These are phyloP conservation scores for Hemiprocne comata DNA, from an alignment of 2,113 vertebrate genomes.

Conservation along the genomic window DNA sequence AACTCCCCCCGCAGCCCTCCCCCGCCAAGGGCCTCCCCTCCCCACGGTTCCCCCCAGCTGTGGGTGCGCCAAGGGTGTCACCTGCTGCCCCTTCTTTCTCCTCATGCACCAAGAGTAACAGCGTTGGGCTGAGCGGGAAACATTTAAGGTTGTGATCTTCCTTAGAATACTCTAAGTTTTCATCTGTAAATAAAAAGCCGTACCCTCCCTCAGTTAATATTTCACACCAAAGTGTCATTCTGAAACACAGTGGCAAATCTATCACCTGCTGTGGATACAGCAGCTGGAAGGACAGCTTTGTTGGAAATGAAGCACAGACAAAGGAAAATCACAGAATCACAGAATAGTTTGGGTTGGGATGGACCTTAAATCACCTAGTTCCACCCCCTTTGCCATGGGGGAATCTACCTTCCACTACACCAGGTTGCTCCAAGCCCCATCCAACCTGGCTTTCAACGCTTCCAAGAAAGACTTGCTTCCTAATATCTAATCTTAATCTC, in stretches of 20 bases:
- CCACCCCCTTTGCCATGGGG: too few species aligned
- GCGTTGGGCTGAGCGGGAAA: accelerated
- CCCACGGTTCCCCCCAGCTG: accelerated
- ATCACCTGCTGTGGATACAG: conserved; percentile 43
- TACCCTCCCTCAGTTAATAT: too few species aligned
- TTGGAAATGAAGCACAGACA: conserved; percentile 35
- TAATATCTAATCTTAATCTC: too few species aligned
- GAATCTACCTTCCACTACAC: too few species aligned
- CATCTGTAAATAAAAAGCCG: not conserved
- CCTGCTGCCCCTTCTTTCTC: not conserved
- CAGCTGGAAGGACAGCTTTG: not conserved
- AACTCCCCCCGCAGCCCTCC: not conserved
- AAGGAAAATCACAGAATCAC: too few species aligned
- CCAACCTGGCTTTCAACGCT: too few species aligned
- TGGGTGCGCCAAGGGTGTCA: accelerated
- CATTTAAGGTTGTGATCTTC: not conserved
- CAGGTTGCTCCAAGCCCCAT: too few species aligned
- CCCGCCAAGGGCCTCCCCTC: accelerated
- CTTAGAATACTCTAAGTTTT: not conserved
- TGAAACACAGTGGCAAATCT: not conserved
- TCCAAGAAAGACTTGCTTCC: too few species aligned
- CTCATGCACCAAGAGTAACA: accelerated
- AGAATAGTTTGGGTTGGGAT: too few species aligned
- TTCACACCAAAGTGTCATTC: not conserved
- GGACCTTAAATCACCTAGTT: too few species aligned